A percentile compares a stretch with the other conserved stretches of the same genome.
phyloP scores from a whole-genome alignment of 1,140 invertebrate genomes.

The Brachionus manjavacas region DNA sequence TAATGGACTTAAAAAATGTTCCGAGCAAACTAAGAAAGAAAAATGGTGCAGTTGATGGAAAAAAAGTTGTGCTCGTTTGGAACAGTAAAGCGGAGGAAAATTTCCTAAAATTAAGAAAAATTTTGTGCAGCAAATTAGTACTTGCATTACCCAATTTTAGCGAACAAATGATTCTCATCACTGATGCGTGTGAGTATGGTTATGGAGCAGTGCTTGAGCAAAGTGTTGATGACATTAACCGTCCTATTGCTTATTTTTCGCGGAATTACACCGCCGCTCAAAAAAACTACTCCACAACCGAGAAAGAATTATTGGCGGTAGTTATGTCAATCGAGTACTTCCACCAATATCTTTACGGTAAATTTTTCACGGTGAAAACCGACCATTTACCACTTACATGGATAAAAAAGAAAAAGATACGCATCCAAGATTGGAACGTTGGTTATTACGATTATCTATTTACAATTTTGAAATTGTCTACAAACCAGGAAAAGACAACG shows the following conservation, averaged over 20 bases:
- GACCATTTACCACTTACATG: constrained; percentile 58
- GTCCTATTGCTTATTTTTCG: constrained; percentile 6
- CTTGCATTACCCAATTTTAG: constrained; percentile 13
- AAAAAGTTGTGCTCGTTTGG: not conserved
- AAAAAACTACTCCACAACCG: constrained; percentile 49
- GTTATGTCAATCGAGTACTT: constrained; percentile 56
- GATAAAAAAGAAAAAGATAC: constrained; percentile 48
- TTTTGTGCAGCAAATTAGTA: not conserved
- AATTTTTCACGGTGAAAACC: constrained; percentile 57
- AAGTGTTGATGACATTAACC: not conserved
- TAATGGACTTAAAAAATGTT: not conserved
- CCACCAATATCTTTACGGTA: constrained; percentile 55
- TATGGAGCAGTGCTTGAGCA: constrained; percentile 20
- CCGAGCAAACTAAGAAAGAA: not conserved
- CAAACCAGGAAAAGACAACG: constrained; percentile 7
- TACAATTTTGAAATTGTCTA: constrained; percentile 10
- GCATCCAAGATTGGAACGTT: not conserved
- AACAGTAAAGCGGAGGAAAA: not conserved
- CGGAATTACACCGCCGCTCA: not conserved
- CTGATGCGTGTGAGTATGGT: not conserved
- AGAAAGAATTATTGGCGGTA: constrained; percentile 52
- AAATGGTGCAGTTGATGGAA: not conserved
- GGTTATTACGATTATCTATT: not conserved
- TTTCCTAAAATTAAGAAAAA: not conserved
- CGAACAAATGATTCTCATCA: not conserved